phyloP scores from a whole-genome alignment of 2,113 vertebrate species.

The Mionectes macconnelli region DNA sequence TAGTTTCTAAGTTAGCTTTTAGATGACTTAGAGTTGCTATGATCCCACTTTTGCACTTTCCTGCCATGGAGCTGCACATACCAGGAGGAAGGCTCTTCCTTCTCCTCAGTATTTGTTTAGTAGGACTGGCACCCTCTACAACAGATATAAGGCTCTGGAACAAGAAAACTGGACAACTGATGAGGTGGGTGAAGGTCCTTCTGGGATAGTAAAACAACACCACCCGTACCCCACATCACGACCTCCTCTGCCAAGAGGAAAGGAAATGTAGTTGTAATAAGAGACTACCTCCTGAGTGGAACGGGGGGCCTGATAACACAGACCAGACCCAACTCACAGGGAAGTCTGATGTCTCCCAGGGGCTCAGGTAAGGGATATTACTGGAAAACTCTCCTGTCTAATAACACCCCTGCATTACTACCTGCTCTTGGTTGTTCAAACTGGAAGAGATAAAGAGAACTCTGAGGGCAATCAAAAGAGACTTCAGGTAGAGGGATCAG shows the following conservation, averaged over 20 bases:
- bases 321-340: not conserved
- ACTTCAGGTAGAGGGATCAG: not conserved
- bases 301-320: not conserved
- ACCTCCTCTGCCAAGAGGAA: not conserved
- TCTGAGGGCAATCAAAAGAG: not conserved
- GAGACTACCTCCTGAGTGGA: not conserved
- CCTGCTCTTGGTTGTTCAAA: not conserved
- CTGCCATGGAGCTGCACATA: not conserved
- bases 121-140: not conserved
- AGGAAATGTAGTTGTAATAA: not conserved
- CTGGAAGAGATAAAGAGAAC: not conserved
- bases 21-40: not conserved
- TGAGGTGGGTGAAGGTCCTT: not conserved
- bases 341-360: not conserved
- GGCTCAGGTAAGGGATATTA: not conserved
- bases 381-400: not conserved
- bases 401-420: not conserved
- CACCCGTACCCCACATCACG: not conserved
- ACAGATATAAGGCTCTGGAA: not conserved
- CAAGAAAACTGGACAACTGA: not conserved
- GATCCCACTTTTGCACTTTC: not conserved
- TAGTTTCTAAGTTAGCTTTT: not conserved
- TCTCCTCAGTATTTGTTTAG: not conserved
- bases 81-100: not conserved
- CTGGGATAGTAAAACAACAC: not conserved